phyloP scores from a whole-genome alignment of 2,797 vertebrate species.

The Aplochiton taeniatus region DNA sequence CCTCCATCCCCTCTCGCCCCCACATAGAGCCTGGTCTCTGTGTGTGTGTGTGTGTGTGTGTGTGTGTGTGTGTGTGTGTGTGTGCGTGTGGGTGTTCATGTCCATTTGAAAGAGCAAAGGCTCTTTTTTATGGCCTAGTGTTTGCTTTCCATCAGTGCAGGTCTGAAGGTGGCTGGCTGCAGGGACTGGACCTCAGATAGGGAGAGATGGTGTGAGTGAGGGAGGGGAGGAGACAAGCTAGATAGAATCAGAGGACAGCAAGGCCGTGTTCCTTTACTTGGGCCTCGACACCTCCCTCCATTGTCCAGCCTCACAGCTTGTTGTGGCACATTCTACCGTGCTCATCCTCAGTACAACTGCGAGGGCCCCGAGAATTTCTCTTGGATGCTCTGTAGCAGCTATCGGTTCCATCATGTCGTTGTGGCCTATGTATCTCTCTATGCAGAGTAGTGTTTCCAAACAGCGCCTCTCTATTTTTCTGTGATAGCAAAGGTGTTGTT shows the following conservation, averaged over 20 bases:
- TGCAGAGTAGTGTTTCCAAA: conserved; percentile 40
- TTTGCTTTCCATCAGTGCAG: conserved; percentile 61
- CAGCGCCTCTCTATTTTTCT: conserved; percentile 33
- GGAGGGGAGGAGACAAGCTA: background rate
- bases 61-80: conserved; percentile 34
- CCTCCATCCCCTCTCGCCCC: conserved; percentile 38
- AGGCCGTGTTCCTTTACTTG: too few species aligned
- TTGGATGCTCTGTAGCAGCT: conserved; percentile 27
- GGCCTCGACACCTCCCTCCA: too few species aligned
- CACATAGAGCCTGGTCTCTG: conserved; percentile 55
- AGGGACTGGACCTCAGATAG: conserved; percentile 29
- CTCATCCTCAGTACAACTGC: background rate
- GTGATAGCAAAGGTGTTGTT: conserved; percentile 40
- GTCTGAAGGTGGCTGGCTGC: conserved; percentile 45
- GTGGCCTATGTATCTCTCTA: conserved; percentile 51
- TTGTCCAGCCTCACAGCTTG: too few species aligned
- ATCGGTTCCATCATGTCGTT: conserved; percentile 53
- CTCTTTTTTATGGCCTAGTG: conserved; percentile 56
- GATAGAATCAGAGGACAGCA: background rate
- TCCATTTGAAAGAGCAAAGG: conserved; percentile 36
- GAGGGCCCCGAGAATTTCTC: conserved; percentile 27
- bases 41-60: conserved; percentile 6
- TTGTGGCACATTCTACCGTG: too few species aligned
- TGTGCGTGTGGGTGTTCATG: conserved; percentile 29
- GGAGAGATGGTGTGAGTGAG: conserved; percentile 16